Evolutionary conservation across 2,113 vertebrate species (phyloP), one percentile per base, ranked within the genome.

Genomic region (Terrapene triunguis): DNA sequence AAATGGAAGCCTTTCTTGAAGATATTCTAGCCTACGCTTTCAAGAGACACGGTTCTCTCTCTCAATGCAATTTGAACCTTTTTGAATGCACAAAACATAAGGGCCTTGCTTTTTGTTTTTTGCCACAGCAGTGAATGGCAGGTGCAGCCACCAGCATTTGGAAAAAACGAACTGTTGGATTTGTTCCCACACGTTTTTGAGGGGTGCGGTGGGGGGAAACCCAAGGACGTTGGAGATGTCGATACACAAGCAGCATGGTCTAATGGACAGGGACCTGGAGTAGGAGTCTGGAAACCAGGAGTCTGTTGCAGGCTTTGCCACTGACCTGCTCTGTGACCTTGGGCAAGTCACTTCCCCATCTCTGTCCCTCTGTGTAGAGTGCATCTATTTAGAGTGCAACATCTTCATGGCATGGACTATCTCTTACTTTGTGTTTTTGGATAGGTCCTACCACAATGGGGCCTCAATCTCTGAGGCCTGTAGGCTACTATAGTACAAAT

Each of bases 111-210:
- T 85, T 84, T 78, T 90, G 88, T 69, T n/a, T 95, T 48, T 38
- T 88, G 78, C n/a, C 42, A 80, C 87, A 92, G 80, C n/a, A 93
- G 6, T 62, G 55, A 95, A 92, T 44, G 55, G 65, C 94, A 86
- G 85, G 55, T 94, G 51, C 17, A 92, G 10, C 80, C 89, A 89
- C 79, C 89, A 92, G 79, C 65, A 72, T 82, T 44, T 92, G 82
- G 62, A 69, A 69, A 91, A 93, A 90, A 95, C 16, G 17, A 91
- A 96, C 85, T 76, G 59, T 82, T 82, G 69, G 8, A 81, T 93
- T 93, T 96, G 38, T 85, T 93, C 82, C 88, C 88, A 86, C 87
- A 96, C 90, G 88, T 95, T 72, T 93, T 57, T 89, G 78, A 90
- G 55, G 54, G 3, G 51, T 90, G 47, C 17, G 95, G 87, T 95